Evolutionary conservation across 2,888 invertebrate genomes (phyloP), one percentile per base, ranked within the genome.

Genomic region (Rutpela maculata): DNA sequence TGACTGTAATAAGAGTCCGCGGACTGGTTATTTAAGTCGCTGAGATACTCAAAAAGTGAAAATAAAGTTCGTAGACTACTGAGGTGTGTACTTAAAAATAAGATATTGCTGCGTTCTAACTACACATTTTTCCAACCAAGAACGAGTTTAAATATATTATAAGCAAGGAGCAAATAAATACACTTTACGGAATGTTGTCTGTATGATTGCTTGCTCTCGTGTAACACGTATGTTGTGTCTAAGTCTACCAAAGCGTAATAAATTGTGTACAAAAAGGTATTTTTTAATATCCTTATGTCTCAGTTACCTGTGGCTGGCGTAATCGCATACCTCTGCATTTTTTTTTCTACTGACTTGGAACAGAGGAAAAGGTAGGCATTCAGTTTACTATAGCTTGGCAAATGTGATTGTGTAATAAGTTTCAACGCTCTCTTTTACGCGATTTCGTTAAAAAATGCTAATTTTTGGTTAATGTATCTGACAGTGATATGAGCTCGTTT

Each of bases 31-130:
- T 62, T 62, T 62, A n/a, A 62, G 22, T n/a, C 60, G 5, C 31
- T n/a, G 62, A 11, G 7, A 19, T 22, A 7, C 22, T 22, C 6
- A 62, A 62, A 65, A 65, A 12, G 65, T 65, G 31, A 65, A 65
- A 65, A 65, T 65, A 38, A 65, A 19, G 43, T 65, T 65, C 38
- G 63, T 65, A 50, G 43, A 11, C 65, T 9, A 65, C 15, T n/a
- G 43, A 65, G 43, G 65, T 19, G 43, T 43, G 65, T 38, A 65
- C 62, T 43, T 38, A 65, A 65, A 31, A 65, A 65, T 65, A 22
- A 65, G 19, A 43, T 43, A 65, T 2, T 31, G 18, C 19, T 65
- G 65, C 38, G 18, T 19, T 17, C 18, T 38, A 15, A 43, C 11
- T 43, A 65, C n/a, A 19, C 15, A 43, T 65, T 65, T 65, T 65